Conservation (phyloP, 1,140 invertebrate genomes). For the Lepidostoma basale region DNA sequence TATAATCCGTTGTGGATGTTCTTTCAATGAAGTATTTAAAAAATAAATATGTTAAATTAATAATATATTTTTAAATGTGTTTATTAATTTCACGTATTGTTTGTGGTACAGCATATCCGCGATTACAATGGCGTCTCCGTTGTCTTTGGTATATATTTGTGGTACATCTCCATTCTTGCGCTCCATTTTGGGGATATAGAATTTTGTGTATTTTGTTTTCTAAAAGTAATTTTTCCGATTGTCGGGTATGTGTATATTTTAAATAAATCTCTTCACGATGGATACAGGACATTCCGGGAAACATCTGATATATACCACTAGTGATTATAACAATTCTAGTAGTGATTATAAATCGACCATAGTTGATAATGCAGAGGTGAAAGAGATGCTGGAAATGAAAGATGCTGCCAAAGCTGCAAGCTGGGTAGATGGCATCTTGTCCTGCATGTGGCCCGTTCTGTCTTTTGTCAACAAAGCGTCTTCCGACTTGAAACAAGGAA, state of each 20-base stretch:
- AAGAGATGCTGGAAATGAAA: slow-evolving; percentile 25
- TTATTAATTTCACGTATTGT: too few relatives aligned
- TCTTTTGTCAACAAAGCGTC: slow-evolving; percentile 81
- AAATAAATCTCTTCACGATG: too few relatives aligned
- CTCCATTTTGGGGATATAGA: too few relatives aligned
- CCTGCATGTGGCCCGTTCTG: slow-evolving; percentile 85
- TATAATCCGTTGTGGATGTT: too few relatives aligned
- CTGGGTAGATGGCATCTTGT: slow-evolving; percentile 83
- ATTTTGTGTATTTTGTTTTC: too few relatives aligned
- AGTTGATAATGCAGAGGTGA: not conserved
- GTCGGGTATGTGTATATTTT: too few relatives aligned
- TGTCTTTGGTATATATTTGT: too few relatives aligned
- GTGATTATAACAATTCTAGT: slow-evolving; percentile 22
- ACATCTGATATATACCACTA: slow-evolving; percentile 12
- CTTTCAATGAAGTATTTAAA: too few relatives aligned
- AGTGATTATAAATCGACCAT: not conserved
- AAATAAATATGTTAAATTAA: not conserved
- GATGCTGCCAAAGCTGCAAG: slow-evolving; percentile 5
- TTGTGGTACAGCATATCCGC: too few relatives aligned
- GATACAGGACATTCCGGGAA: slow-evolving; percentile 38
- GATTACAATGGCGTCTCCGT: too few relatives aligned
- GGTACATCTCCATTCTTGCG: too few relatives aligned
- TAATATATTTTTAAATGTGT: not conserved
- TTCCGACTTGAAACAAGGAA: slow-evolving; percentile 67
- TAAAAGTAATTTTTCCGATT: too few relatives aligned